These are phyloP conservation scores for Ophioninae sp. DNA, from an alignment of 2,888 invertebrate species.

Conservation along the genomic window DNA sequence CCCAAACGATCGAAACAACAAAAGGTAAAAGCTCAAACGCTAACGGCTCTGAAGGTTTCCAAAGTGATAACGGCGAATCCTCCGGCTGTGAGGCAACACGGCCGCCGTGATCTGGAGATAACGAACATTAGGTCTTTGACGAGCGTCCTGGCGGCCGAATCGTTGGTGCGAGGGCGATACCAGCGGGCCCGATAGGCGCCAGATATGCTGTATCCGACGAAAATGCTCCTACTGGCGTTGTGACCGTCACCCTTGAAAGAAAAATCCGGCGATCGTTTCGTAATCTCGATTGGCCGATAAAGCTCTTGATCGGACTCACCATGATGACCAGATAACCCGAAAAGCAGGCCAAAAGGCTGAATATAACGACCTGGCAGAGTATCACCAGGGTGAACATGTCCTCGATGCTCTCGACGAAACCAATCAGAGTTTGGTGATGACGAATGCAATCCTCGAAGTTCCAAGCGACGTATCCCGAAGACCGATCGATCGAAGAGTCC, in stretches of 20 bases:
- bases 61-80: slow-evolving; percentile 69
- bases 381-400: slow-evolving; percentile 61
- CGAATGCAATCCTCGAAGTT: slow-evolving; percentile 40
- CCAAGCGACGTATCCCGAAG: too few species aligned
- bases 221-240: too few species aligned
- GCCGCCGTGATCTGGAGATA: slow-evolving; percentile 66
- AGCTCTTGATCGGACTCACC: too few species aligned
- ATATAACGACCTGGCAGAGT: slow-evolving; percentile 64
- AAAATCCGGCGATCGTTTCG: too few species aligned
- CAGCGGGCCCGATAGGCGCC: slow-evolving; percentile 68
- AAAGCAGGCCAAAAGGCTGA: slow-evolving; percentile 66
- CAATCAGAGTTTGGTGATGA: slow-evolving; percentile 63
- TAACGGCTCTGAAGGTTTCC: slow-evolving; percentile 66
- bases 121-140: slow-evolving; percentile 64
- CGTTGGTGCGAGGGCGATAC: slow-evolving; percentile 64
- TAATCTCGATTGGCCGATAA: too few species aligned
- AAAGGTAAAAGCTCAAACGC: background rate
- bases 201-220: too few species aligned
- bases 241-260: too few species aligned
- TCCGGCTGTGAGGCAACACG: slow-evolving; percentile 70
- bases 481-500: background rate
- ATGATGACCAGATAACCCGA: slow-evolving; percentile 67
- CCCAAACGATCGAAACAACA: too few species aligned
- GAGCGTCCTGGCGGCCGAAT: slow-evolving; percentile 53
- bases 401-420: slow-evolving; percentile 60